Evolutionary conservation across 2,888 invertebrate species (phyloP).

Genomic region (Alloplasta piceator): DNA sequence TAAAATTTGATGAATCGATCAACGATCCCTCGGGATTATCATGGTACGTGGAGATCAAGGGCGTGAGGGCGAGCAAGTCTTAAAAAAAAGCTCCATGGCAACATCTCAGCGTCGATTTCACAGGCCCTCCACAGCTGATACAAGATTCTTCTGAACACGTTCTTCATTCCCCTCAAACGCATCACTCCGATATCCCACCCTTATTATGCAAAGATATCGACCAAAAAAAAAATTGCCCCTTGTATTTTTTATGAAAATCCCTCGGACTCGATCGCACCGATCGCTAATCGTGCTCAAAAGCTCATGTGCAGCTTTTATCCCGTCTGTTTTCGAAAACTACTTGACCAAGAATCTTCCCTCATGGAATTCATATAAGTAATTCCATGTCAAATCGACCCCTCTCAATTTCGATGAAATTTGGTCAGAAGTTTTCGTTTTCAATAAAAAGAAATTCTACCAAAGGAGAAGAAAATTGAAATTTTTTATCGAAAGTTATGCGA

Average conservation of each 20-base stretch:
- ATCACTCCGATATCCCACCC: slow-evolving; percentile 69
- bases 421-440: no score
- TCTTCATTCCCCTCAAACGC: slow-evolving; percentile 64
- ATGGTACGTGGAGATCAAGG: slow-evolving; percentile 77
- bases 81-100: slow-evolving; percentile 24
- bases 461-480: no score
- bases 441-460: no score
- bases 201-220: slow-evolving; percentile 58
- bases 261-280: slow-evolving; percentile 49
- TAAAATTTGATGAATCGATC: slow-evolving; percentile 79
- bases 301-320: no score
- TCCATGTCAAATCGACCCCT: no score
- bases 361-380: no score
- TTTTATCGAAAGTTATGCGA: no score
- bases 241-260: slow-evolving; percentile 60
- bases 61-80: slow-evolving; percentile 71
- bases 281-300: slow-evolving; percentile 3
- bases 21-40: slow-evolving; percentile 80
- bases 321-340: no score
- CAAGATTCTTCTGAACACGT: slow-evolving; percentile 59
- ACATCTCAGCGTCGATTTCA: slow-evolving; percentile 40
- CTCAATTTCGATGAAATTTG: no score
- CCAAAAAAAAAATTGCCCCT: slow-evolving; percentile 39
- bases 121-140: slow-evolving; percentile 14
- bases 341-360: no score